These are phyloP conservation scores for Zaprionus lachaisei DNA, from an alignment of 1,140 invertebrate genomes.

Conservation along the genomic window DNA sequence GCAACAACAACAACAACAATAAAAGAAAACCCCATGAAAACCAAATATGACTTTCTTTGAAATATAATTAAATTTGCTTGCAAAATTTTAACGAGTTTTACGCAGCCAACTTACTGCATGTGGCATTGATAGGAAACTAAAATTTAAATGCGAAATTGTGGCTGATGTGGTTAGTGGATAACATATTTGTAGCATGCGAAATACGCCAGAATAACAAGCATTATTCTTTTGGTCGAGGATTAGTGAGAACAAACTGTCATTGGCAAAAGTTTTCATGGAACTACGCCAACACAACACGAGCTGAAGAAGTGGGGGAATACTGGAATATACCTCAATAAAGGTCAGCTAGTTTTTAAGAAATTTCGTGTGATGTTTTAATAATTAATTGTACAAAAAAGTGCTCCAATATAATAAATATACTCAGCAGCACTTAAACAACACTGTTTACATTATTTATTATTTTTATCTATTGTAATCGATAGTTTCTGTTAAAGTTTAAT, in stretches of 20 bases:
- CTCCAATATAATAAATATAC: too few relatives aligned
- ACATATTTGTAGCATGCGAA: background rate
- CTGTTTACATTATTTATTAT: too few relatives aligned
- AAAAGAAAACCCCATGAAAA: background rate
- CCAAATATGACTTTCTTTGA: background rate
- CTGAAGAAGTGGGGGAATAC: background rate
- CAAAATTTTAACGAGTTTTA: constrained; percentile 4
- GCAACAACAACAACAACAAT: background rate
- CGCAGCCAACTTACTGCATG: background rate
- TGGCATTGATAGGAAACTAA: background rate
- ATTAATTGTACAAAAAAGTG: too few relatives aligned
- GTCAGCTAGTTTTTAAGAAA: background rate
- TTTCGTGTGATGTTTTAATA: background rate
- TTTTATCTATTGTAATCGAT: too few relatives aligned
- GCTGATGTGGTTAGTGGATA: constrained; percentile 1
- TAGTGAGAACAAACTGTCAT: background rate
- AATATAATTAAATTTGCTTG: constrained; percentile 17
- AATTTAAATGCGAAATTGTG: constrained; percentile 12
- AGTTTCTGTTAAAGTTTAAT: too few relatives aligned
- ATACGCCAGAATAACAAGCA: constrained; percentile 8
- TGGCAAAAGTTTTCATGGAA: background rate
- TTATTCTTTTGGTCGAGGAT: constrained; percentile 14
- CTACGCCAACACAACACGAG: background rate
- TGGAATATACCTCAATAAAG: background rate
- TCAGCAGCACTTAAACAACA: too few relatives aligned